Conservation (phyloP, 1,140 invertebrate species). For the Leptonema lineaticorne region DNA sequence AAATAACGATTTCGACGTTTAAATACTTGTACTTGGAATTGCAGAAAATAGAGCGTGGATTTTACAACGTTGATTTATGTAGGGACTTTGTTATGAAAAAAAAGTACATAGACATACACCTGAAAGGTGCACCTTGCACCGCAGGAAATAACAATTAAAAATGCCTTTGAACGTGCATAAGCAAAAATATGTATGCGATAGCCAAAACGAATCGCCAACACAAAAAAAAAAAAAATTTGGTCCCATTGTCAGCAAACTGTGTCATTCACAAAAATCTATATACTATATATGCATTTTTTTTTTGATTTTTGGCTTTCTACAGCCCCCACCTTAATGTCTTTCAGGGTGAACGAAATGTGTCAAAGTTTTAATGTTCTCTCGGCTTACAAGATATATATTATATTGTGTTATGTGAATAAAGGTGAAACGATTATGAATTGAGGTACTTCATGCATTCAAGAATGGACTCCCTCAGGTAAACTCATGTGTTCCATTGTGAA, state of each 20-base stretch:
- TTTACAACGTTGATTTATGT: conserved; percentile 38
- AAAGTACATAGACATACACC: too few relatives aligned
- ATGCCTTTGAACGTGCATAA: conserved; percentile 23
- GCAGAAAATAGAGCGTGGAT: conserved; percentile 8
- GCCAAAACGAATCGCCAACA: conserved; percentile 36
- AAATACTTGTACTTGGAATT: too few relatives aligned
- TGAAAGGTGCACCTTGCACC: conserved; percentile 39
- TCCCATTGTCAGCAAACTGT: conserved; percentile 22
- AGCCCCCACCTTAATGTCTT: conserved; percentile 15
- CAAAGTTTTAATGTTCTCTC: conserved; percentile 37
- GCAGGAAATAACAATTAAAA: conserved; percentile 42
- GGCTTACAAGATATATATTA: conserved; percentile 42
- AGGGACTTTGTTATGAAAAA: conserved; percentile 3
- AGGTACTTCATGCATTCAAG: conserved; percentile 11
- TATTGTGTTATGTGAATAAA: conserved; percentile 35
- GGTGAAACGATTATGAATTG: conserved; percentile 36
- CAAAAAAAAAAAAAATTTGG: conserved; percentile 21
- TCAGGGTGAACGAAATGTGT: conserved; percentile 40
- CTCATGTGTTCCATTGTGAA: conserved; percentile 1
- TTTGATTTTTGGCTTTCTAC: too few relatives aligned
- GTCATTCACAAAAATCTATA: conserved; percentile 42
- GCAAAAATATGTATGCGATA: conserved; percentile 31
- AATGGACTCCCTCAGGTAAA: conserved; percentile 10
- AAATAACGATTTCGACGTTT: too few relatives aligned
- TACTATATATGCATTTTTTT: too few relatives aligned